A percentile compares a stretch with the other conserved stretches of the same genome.
Evolutionary conservation across 2,797 vertebrate species (phyloP).

Genomic region (Smutsia gigantea): DNA sequence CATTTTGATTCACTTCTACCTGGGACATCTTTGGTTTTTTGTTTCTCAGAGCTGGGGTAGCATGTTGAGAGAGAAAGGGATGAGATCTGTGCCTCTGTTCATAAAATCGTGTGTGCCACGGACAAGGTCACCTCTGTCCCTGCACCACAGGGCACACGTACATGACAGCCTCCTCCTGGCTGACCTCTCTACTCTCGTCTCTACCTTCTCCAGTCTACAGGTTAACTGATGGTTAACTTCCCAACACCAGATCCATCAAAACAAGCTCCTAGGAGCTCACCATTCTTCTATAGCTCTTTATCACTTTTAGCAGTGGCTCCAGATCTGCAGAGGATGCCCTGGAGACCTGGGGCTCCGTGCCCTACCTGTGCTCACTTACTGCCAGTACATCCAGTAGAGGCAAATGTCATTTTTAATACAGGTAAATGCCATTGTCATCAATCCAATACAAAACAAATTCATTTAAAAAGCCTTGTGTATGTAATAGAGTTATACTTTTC

Average conservation of each 20-base stretch:
- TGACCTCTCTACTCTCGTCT: neutral
- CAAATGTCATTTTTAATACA: rapidly evolving
- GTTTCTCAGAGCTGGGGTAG: neutral
- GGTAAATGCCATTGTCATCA: neutral
- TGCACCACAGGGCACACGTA: neutral
- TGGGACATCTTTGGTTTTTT: neutral
- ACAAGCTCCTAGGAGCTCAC: neutral
- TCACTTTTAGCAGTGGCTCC: neutral
- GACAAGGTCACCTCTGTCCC: neutral
- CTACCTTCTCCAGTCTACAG: neutral
- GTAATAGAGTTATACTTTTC: neutral
- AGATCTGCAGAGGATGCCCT: rapidly evolving
- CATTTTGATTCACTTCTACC: neutral
- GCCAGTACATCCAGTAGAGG: neutral
- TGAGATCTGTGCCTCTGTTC: neutral
- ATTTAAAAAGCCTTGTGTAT: neutral
- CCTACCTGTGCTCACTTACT: rapidly evolving
- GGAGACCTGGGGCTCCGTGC: neutral
- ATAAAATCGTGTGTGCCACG: neutral
- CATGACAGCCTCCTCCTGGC: neutral
- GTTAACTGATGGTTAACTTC: neutral
- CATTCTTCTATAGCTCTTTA: neutral
- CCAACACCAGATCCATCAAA: neutral
- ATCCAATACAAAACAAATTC: neutral
- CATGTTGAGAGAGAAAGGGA: neutral